Percentiles rank a stretch among this genome's conserved stretches.
These are phyloP conservation scores for Tetranychus piercei DNA, from an alignment of 2,888 invertebrate genomes.

Conservation along the genomic window DNA sequence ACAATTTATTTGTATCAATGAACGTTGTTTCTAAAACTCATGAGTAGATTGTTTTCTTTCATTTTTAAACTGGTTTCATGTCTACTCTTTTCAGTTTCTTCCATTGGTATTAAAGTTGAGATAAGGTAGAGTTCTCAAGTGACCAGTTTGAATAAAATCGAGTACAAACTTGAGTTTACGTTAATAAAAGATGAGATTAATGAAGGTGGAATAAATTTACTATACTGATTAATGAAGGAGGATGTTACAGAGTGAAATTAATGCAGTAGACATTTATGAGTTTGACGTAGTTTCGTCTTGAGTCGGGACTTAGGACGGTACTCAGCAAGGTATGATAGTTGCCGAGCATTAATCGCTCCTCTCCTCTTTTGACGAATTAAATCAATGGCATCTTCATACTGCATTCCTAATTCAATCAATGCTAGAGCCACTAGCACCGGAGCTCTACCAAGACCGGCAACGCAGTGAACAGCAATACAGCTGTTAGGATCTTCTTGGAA, in stretches of 20 bases:
- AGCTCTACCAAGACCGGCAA: constrained; percentile 87
- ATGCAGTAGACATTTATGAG: constrained; percentile 14
- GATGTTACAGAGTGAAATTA: constrained; percentile 3
- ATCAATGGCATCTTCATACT: constrained; percentile 96
- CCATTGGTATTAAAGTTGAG: too few species aligned
- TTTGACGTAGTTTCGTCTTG: constrained; percentile 10
- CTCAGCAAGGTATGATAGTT: constrained; percentile 88
- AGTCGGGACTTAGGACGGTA: constrained; percentile 39
- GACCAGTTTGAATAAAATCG: too few species aligned
- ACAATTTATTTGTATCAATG: too few species aligned
- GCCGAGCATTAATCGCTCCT: constrained; percentile 96
- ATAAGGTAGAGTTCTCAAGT: too few species aligned
- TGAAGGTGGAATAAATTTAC: too few species aligned
- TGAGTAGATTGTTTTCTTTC: too few species aligned
- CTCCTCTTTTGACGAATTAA: constrained; percentile 80
- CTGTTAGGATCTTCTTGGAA: constrained; percentile 35
- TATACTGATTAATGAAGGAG: too few species aligned
- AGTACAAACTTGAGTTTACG: too few species aligned
- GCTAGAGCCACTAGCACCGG: constrained; percentile 95
- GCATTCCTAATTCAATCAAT: constrained; percentile 91
- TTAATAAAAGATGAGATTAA: too few species aligned
- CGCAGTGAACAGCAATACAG: constrained; percentile 95
- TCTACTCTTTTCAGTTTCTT: too few species aligned
- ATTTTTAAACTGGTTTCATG: too few species aligned
- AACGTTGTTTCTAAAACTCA: too few species aligned